A percentile compares a stretch with the other conserved stretches of the same genome.
phyloP scores from a whole-genome alignment of 2,797 vertebrate genomes.

The Artibeus jamaicensis region DNA sequence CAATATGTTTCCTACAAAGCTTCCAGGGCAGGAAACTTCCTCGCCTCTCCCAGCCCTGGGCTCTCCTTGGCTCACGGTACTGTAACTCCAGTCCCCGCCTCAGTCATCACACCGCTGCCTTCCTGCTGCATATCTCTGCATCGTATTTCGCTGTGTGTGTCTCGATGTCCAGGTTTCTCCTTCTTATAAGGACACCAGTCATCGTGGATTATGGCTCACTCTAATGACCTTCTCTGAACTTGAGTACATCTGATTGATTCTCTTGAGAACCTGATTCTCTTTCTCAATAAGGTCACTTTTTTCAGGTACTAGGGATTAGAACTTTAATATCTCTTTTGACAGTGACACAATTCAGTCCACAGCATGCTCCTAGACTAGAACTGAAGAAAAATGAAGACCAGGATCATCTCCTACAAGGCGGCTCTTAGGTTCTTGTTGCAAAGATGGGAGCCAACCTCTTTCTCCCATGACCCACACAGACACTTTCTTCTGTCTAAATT shows the following conservation, averaged over 20 bases:
- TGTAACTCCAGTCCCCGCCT: background rate
- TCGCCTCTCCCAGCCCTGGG: background rate
- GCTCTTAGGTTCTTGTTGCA: background rate
- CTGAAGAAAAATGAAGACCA: background rate
- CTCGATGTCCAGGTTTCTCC: background rate
- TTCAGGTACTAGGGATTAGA: background rate
- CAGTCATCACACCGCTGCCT: background rate
- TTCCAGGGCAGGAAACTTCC: background rate
- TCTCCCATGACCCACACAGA: background rate
- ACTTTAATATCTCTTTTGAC: background rate
- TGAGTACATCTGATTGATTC: background rate
- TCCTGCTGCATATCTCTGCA: background rate
- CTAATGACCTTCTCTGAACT: background rate
- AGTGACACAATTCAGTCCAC: background rate
- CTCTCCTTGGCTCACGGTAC: background rate
- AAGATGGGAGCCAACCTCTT: background rate
- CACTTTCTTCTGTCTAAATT: background rate
- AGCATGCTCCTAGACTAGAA: background rate
- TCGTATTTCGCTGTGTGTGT: background rate
- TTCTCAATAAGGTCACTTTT: background rate
- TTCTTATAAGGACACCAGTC: background rate
- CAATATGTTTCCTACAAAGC: background rate
- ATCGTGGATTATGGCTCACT: background rate
- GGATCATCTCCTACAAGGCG: too few relatives aligned
- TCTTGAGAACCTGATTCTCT: background rate